Evolutionary conservation across 2,888 invertebrate species (phyloP), one percentile per base, ranked within the genome.

Genomic region (Amphipoea lucens): DNA sequence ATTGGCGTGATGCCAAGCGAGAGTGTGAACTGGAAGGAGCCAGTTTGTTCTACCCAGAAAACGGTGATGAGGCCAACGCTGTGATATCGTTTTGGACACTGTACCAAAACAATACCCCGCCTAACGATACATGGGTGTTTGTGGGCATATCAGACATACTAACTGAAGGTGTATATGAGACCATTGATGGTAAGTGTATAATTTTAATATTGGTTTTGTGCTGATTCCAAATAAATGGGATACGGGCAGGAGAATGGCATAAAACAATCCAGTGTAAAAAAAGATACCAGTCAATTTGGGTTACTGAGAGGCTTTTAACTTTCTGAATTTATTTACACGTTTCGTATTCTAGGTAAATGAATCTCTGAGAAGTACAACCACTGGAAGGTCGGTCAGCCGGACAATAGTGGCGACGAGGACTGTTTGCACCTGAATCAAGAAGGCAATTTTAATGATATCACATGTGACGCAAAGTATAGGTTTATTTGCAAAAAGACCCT

Each of bases 401-500:
- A 73, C 36, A 66, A 73, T 36, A 84, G 77, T 0, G 87, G 83
- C 7, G 91, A 93, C 0, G 79, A 95, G 71, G 92, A 93, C 82
- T 96, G 96, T 72, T 92, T 95, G 14, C 57, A 67, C 17, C 0
- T 78, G 20, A 51, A 60, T 48, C 57, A 67, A 67, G 3, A 17
- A 0, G 92, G 92, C 0, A 84, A 81, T 2, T 81, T 94, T 3
- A 78, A 94, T 66, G 96, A 95, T 57, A 91, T 91, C 29, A 69
- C 75, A 1, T 96, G 96, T 75, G 73, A 82, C 11, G 82, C 81
- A 4, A 89, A 82, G 23, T 91, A 87, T 66, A 92, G 93, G 0
- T 96, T 94, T 79, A 92, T 96, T 9, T 96, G 96, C 89, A 95
- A 95, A 87, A 96, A 95, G 82, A 90, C 90, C 0, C 86, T 93